phyloP scores from a whole-genome alignment of 2,888 invertebrate genomes.

The Gandaritis pyraliata region DNA sequence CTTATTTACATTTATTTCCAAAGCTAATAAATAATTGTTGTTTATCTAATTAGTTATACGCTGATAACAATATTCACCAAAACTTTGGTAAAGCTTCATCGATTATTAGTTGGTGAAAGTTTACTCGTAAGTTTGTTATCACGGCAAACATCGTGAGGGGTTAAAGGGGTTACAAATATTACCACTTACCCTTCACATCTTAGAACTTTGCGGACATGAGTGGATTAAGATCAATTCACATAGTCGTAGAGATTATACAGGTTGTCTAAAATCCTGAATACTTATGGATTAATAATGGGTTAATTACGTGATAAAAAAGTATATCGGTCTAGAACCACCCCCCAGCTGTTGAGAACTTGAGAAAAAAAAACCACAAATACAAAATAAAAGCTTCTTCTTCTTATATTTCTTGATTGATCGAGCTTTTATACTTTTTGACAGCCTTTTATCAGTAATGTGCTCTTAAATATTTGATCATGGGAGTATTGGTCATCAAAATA shows the following conservation, averaged over 20 bases:
- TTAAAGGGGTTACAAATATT: slow-evolving; percentile 12
- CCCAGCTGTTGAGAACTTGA: slow-evolving; percentile 8
- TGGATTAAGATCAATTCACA: slow-evolving; percentile 6
- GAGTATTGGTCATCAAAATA: slow-evolving; percentile 15
- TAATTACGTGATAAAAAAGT: no score
- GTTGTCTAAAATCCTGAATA: no score
- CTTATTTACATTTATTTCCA: no score
- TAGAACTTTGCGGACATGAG: slow-evolving; percentile 10
- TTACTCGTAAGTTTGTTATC: slow-evolving; percentile 19
- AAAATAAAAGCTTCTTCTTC: slow-evolving; percentile 35
- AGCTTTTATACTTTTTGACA: slow-evolving; percentile 35
- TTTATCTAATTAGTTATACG: not conserved
- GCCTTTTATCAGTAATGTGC: slow-evolving; percentile 39
- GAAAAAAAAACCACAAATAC: slow-evolving; percentile 26
- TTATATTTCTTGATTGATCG: slow-evolving; percentile 36
- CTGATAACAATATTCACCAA: slow-evolving; percentile 2
- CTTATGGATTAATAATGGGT: no score
- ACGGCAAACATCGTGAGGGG: slow-evolving; percentile 18
- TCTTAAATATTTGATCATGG: slow-evolving; percentile 31
- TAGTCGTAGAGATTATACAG: not conserved
- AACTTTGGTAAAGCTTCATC: slow-evolving; percentile 10
- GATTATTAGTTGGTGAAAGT: slow-evolving; percentile 18
- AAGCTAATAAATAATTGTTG: no score
- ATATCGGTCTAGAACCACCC: no score
- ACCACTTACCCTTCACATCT: slow-evolving; percentile 13